phyloP scores from a whole-genome alignment of 2,113 vertebrate species.

The Phyllostomus discolor region DNA sequence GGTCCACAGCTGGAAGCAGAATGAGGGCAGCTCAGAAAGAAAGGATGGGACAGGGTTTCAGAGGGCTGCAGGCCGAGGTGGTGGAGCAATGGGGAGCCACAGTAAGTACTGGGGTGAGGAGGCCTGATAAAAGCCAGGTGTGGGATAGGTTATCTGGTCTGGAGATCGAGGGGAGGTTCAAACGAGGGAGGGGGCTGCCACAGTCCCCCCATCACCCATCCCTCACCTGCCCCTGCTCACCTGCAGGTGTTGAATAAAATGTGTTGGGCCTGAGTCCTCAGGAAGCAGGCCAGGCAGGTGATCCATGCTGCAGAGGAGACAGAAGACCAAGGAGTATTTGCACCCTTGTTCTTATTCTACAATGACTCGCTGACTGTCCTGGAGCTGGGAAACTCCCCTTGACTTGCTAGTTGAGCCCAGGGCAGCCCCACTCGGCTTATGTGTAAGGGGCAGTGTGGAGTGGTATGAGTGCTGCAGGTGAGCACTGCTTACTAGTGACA shows the following conservation, averaged over 20 bases:
- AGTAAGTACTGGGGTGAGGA: background rate
- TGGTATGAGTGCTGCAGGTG: background rate
- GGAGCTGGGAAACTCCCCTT: background rate
- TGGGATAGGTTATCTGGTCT: background rate
- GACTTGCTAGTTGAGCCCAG: background rate
- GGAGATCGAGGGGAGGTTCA: background rate
- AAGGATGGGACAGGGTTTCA: background rate
- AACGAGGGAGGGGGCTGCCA: background rate
- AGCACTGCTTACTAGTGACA: background rate
- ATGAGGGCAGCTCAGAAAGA: background rate
- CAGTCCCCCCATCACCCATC: background rate
- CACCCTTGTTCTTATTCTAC: background rate
- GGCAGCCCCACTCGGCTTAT: background rate
- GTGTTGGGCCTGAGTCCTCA: conserved; percentile 54
- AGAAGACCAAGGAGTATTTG: background rate
- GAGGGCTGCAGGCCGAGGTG: background rate
- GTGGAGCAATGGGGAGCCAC: background rate
- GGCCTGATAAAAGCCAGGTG: background rate
- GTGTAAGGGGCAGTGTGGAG: background rate
- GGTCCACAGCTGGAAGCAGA: background rate
- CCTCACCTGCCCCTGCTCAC: background rate
- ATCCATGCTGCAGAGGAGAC: conserved; percentile 59
- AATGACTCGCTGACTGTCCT: background rate
- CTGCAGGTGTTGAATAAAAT: conserved; percentile 50
- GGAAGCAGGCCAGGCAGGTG: conserved; percentile 50